Evolutionary conservation across 1,140 invertebrate genomes (phyloP).

Genomic region (Pomacea maculata): DNA sequence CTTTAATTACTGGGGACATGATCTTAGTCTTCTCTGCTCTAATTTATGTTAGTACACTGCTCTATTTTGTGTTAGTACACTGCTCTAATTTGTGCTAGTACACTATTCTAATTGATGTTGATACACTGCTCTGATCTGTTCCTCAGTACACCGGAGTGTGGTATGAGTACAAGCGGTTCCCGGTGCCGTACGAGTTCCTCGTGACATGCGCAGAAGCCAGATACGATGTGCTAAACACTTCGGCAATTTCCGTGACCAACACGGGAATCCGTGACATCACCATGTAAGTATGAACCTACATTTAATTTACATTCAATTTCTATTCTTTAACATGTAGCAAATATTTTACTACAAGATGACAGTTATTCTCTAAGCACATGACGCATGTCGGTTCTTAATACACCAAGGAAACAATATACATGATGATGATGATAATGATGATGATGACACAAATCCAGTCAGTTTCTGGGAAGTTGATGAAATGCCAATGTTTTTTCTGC

Average conservation of each 20-base stretch:
- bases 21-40: not conserved
- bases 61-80: not conserved
- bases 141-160: conserved; percentile 11
- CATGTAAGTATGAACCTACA: not conserved
- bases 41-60: not conserved
- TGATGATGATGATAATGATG: too few species aligned
- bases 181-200: conserved; percentile 1
- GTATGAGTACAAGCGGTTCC: conserved; percentile 14
- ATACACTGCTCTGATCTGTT: too few species aligned
- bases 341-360: too few species aligned
- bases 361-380: too few species aligned
- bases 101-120: too few species aligned
- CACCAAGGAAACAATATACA: too few species aligned
- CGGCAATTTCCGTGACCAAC: conserved; percentile 6
- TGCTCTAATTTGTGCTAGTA: not conserved
- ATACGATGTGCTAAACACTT: not conserved
- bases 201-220: not conserved
- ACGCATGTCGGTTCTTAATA: too few species aligned
- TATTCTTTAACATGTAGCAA: too few species aligned
- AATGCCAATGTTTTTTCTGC: too few species aligned
- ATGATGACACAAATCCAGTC: too few species aligned
- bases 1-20: not conserved
- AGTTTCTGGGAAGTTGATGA: too few species aligned
- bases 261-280: conserved; percentile 10
- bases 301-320: too few species aligned